These are phyloP conservation scores for Drosophila albomicans DNA, from an alignment of 1,140 invertebrate species.

Conservation along the genomic window DNA sequence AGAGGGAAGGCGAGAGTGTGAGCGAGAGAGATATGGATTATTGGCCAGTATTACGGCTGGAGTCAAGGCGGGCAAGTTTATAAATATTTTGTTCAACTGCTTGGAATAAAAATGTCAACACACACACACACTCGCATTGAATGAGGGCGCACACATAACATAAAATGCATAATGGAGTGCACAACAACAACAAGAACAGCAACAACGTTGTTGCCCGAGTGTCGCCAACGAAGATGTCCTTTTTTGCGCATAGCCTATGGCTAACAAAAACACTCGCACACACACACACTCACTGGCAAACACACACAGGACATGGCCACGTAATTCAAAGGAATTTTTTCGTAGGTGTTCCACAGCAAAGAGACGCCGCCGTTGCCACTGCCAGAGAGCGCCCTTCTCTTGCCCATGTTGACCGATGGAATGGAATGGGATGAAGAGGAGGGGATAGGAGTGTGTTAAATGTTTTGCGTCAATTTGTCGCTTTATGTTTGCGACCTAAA, in stretches of 20 bases:
- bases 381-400: conserved; percentile 15
- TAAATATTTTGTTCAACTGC: conserved; percentile 76
- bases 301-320: conserved; percentile 22
- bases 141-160: conserved; percentile 64
- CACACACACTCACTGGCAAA: conserved; percentile 26
- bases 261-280: conserved; percentile 46
- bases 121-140: conserved; percentile 31
- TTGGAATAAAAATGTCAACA: conserved; percentile 82
- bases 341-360: conserved; percentile 58
- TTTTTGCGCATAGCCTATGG: conserved; percentile 76
- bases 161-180: conserved; percentile 78
- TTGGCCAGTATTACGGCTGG: conserved; percentile 6
- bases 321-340: conserved; percentile 80
- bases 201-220: neutral
- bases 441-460: conserved; percentile 62
- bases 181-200: conserved; percentile 21
- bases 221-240: conserved; percentile 68
- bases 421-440: conserved; percentile 11
- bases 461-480: conserved; percentile 82
- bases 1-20: too few species aligned
- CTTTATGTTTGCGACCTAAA: conserved; percentile 62
- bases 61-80: conserved; percentile 49
- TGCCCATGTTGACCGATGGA: conserved; percentile 48
- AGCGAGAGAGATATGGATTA: conserved; percentile 7
- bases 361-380: conserved; percentile 53